Conservation (phyloP, 2,113 vertebrate genomes). For the Polyodon spathula region DNA sequence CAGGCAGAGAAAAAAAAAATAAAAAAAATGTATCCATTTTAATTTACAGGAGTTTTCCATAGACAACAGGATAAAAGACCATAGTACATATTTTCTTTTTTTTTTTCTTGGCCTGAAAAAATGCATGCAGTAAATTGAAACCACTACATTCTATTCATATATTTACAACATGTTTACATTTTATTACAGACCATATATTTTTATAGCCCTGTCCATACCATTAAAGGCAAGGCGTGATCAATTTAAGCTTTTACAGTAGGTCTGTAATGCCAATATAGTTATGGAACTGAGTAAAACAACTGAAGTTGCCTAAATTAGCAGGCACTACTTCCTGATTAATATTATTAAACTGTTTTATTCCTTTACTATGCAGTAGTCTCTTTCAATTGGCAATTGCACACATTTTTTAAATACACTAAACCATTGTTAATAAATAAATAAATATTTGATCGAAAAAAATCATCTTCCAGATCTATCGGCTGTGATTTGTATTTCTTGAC, state of each 20-base stretch:
- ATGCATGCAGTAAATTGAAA: constrained; percentile 91
- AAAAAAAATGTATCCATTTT: constrained; percentile 31
- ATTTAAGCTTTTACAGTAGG: constrained; percentile 1
- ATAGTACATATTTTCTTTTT: constrained; percentile 59
- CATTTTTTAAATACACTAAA: too few species aligned
- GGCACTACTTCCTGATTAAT: too few species aligned
- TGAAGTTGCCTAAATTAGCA: too few species aligned
- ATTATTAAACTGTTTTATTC: too few species aligned
- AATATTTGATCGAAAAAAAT: too few species aligned
- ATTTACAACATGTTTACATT: constrained; percentile 85
- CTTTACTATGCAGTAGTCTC: too few species aligned
- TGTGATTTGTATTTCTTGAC: too few species aligned
- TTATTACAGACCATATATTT: constrained; percentile 31
- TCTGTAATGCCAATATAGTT: constrained; percentile 5
- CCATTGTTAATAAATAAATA: too few species aligned
- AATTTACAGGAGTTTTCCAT: constrained; percentile 49
- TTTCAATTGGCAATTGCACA: too few species aligned
- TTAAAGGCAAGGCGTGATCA: constrained; percentile 23
- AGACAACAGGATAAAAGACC: constrained; percentile 71
- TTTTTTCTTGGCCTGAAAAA: constrained; percentile 68
- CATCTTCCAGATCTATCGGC: too few species aligned
- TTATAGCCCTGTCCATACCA: constrained; percentile 39
- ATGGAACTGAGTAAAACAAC: constrained; percentile 26
- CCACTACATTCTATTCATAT: constrained; percentile 77
- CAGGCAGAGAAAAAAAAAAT: constrained; percentile 25